Evolutionary conservation across 2,113 vertebrate genomes (phyloP), one percentile per base, ranked within the genome.

Genomic region (Chionis minor): DNA sequence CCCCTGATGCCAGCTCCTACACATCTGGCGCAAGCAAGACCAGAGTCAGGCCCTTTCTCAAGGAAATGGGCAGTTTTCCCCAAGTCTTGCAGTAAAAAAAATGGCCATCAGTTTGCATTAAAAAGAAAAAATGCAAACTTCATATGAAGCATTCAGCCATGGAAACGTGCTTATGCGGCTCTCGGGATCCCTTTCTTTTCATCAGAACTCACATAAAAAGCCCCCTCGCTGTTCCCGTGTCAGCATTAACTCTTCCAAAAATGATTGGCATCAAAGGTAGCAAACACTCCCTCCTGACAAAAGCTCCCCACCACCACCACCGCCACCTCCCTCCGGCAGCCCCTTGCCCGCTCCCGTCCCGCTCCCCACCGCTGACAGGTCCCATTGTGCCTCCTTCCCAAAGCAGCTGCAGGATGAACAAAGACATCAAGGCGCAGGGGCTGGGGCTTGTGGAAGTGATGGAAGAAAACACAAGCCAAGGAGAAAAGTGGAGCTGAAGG

Each of bases 211-310:
- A 65, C 86, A 92, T n/a, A 58, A 94, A 95, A 94, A 96, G 47
- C 86, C 59, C 66, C 89, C 79, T 96, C 1, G 0, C 77, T 18
- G 87, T 90, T 90, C 45, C 85, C 14, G 0, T 71, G 78, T 92
- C 91, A 84, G 69, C 73, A 51, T 87, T 92, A 93, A 83, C 77
- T 95, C 82, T 91, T 96, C 93, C 90, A 16, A 58, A 62, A 75
- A 33, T 61, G 88, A 88, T 74, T 95, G 83, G 77, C 95, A 83
- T 74, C 92, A 94, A 93, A 96, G 92, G 84, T 92, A 72, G 91
- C 81, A 90, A 93, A 87, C 78, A 83, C 12, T 92, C 81, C 77
- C 80, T 81, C 72, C 85, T 33, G 61, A 95, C 95, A 96, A 92
- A 95, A 80, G 58, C 67, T 30, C 24, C 12, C 62, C 52, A 51